Evolutionary conservation across 1,140 invertebrate species (phyloP).

Genomic region (Metopolophium dirhodum): DNA sequence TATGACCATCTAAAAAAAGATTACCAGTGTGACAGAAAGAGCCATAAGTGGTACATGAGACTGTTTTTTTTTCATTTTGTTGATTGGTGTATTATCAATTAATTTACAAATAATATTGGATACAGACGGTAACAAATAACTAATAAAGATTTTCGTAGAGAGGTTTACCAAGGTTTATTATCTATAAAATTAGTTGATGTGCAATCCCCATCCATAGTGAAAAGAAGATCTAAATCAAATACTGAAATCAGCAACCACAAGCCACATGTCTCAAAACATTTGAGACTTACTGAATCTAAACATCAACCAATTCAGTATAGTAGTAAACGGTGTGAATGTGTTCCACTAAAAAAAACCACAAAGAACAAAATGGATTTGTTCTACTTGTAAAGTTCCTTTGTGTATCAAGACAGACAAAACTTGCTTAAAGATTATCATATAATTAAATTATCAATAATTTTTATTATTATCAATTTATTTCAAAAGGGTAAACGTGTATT

Average conservation of each 20-base stretch:
- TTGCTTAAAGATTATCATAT: not conserved
- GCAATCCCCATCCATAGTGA: not conserved
- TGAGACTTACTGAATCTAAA: not conserved
- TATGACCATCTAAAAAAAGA: constrained; percentile 59
- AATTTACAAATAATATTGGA: too few relatives aligned
- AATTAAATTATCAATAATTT: too few relatives aligned
- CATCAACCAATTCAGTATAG: not conserved
- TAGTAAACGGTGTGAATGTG: not conserved
- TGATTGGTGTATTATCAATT: constrained; percentile 43
- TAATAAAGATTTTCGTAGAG: not conserved
- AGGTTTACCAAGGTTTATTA: not conserved
- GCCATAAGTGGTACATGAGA: constrained; percentile 60
- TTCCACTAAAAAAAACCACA: constrained; percentile 13
- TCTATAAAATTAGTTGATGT: not conserved
- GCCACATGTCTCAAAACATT: not conserved
- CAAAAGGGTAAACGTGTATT: too few relatives aligned
- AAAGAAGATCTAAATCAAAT: not conserved
- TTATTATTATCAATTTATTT: too few relatives aligned
- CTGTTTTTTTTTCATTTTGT: constrained; percentile 59
- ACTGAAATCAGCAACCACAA: not conserved
- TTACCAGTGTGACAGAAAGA: constrained; percentile 59
- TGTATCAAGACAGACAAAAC: not conserved
- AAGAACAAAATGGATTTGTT: constrained; percentile 15
- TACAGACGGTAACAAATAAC: not conserved
- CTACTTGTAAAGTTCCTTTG: constrained; percentile 7